Evolutionary conservation across 2,797 vertebrate species (phyloP).

Genomic region (Rhodeus uyekii): DNA sequence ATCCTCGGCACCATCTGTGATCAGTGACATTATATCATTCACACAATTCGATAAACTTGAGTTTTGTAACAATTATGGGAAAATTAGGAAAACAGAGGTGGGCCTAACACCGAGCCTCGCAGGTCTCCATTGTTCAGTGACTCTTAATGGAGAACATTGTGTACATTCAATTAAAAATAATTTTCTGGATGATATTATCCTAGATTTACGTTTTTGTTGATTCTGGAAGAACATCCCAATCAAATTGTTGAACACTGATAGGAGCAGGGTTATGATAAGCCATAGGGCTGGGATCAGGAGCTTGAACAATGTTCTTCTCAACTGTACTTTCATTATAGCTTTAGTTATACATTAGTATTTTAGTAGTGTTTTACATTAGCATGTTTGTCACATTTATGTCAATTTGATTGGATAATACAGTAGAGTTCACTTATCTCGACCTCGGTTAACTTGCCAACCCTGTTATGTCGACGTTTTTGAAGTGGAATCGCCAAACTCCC

Average conservation of each 20-base stretch:
- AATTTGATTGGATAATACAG: too few relatives aligned
- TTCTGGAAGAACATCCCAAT: neutral
- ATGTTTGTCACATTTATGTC: too few relatives aligned
- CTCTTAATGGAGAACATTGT: too few relatives aligned
- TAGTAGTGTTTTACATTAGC: neutral
- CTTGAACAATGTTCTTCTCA: neutral
- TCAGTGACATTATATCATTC: constrained; percentile 13
- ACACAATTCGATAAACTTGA: neutral
- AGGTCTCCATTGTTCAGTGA: neutral
- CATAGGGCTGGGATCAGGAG: neutral
- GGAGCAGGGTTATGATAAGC: neutral
- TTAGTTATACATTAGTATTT: neutral
- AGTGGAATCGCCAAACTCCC: too few relatives aligned
- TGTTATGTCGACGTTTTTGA: too few relatives aligned
- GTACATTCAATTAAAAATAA: neutral
- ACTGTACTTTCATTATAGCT: neutral
- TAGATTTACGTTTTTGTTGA: neutral
- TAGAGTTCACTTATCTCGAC: too few relatives aligned
- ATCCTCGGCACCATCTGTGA: neutral
- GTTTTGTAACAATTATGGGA: neutral
- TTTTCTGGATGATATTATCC: neutral
- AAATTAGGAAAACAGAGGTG: neutral
- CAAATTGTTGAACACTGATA: neutral
- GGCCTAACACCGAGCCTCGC: neutral
- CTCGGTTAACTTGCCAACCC: too few relatives aligned